A percentile compares a stretch with the other conserved stretches of the same genome.
Conservation (phyloP, 2,113 vertebrate genomes). For the Dasyornis broadbenti region DNA sequence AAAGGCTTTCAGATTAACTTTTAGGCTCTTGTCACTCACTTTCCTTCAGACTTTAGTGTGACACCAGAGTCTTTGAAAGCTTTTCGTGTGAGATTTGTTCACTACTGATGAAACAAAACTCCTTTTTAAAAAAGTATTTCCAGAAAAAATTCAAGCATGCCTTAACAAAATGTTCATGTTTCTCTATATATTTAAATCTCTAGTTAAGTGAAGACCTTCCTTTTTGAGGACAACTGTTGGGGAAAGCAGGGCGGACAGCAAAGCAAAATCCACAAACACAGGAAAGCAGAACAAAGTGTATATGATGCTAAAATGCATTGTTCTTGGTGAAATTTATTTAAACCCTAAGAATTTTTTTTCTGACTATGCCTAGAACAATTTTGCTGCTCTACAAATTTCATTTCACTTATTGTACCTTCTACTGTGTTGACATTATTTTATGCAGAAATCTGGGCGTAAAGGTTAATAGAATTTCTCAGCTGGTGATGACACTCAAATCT, state of each 20-base stretch:
- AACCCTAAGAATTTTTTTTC: not conserved
- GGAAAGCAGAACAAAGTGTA: not conserved
- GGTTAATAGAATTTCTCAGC: not conserved
- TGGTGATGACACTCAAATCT: not conserved
- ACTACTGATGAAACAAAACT: not conserved
- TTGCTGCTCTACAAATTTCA: not conserved
- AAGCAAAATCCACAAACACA: not conserved
- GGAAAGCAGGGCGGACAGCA: rapidly evolving
- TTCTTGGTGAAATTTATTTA: not conserved
- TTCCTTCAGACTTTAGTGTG: not conserved
- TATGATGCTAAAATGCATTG: not conserved
- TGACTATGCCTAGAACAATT: not conserved
- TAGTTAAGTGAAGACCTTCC: not conserved
- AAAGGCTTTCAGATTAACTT: not conserved
- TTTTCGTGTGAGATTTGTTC: not conserved
- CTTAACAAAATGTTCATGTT: not conserved
- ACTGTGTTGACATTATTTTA: not conserved
- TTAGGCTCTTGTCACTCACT: not conserved
- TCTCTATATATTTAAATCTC: not conserved
- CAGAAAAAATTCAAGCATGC: rapidly evolving
- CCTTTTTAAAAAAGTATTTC: not conserved
- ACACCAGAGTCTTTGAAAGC: not conserved
- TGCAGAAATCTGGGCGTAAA: not conserved
- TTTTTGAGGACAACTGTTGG: not conserved
- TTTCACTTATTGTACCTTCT: not conserved